phyloP scores from a whole-genome alignment of 92 coral and sea anemone species.

The Paramuricea clavata region DNA sequence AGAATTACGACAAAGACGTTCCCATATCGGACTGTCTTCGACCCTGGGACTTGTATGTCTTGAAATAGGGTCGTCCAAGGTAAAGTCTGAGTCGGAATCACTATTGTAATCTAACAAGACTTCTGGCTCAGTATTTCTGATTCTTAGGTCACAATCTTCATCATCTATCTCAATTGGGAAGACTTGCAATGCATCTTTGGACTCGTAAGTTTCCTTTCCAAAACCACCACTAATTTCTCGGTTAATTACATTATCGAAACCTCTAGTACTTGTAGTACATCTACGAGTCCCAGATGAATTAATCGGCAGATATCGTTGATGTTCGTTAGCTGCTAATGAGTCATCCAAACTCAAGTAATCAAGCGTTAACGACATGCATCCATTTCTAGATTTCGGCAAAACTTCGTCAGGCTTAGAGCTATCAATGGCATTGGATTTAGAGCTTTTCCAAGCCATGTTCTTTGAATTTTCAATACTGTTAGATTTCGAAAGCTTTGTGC shows the following conservation, averaged over 20 bases:
- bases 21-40: neutral
- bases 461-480: neutral
- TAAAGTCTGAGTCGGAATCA: slow-evolving; percentile 35
- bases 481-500: neutral
- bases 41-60: slow-evolving; percentile 3
- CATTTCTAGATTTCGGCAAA: slow-evolving; percentile 47
- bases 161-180: slow-evolving; percentile 33
- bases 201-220: neutral
- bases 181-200: neutral
- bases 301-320: neutral
- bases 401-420: neutral
- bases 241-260: neutral
- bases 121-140: neutral
- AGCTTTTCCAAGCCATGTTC: neutral
- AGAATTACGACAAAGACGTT: neutral
- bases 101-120: neutral
- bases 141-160: neutral
- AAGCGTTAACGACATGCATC: slow-evolving; percentile 72
- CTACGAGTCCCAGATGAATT: neutral
- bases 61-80: slow-evolving; percentile 30
- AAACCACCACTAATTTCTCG: neutral
- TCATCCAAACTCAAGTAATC: slow-evolving; percentile 89
- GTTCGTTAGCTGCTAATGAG: slow-evolving; percentile 43
- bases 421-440: neutral
- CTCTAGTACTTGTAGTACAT: neutral